These are phyloP conservation scores for Lerista edwardsae DNA, from an alignment of 2,797 vertebrate genomes.

Conservation along the genomic window DNA sequence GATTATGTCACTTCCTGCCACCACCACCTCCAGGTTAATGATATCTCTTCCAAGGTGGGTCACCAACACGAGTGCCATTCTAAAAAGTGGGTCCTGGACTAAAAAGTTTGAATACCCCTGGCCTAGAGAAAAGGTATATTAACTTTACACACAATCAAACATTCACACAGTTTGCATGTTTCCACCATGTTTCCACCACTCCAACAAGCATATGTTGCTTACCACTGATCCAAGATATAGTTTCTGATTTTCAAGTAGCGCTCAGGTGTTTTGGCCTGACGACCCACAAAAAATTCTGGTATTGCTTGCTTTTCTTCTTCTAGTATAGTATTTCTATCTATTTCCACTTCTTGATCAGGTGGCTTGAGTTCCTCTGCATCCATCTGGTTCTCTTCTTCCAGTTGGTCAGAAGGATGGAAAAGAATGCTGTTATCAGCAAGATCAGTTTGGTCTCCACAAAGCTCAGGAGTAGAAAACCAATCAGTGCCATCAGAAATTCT, in stretches of 20 bases:
- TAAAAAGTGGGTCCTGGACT: too few species aligned
- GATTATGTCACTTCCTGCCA: too few species aligned
- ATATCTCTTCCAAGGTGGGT: too few species aligned
- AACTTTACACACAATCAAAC: too few species aligned
- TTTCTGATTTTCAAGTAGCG: conserved; percentile 97
- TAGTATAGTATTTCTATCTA: conserved; percentile 84
- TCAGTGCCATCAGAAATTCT: not conserved
- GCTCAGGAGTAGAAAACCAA: conserved; percentile 32
- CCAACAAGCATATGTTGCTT: conserved; percentile 48
- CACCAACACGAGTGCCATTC: too few species aligned
- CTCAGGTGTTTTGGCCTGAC: conserved; percentile 94
- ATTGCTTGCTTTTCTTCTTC: conserved; percentile 98
- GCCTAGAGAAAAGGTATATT: not conserved
- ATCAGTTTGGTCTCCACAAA: conserved; percentile 54
- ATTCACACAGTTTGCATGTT: not conserved
- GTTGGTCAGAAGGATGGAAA: conserved; percentile 68
- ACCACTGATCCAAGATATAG: conserved; percentile 98
- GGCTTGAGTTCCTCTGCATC: conserved; percentile 88
- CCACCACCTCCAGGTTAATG: too few species aligned
- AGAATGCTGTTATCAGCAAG: conserved; percentile 45
- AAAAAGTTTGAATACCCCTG: not conserved
- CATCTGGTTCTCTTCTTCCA: conserved; percentile 71
- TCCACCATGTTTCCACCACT: too few species aligned
- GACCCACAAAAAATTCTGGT: conserved; percentile 96
- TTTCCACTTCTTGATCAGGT: conserved; percentile 90